Evolutionary conservation across 2,113 vertebrate species (phyloP), one percentile per base, ranked within the genome.

Genomic region (Cyphomyrus plagiostoma): DNA sequence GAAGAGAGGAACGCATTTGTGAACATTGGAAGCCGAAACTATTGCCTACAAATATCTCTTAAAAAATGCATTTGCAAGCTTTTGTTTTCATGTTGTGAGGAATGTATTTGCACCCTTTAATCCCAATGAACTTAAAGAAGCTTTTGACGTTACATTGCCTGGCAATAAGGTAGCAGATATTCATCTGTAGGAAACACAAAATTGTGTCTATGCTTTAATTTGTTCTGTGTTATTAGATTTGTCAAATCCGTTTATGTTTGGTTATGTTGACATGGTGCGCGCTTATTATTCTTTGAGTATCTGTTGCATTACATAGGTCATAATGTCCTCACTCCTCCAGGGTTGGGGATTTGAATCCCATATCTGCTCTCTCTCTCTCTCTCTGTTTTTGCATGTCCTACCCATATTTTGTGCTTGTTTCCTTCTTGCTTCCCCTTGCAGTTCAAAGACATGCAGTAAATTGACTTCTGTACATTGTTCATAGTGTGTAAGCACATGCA

Each of bases 101-200:
- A 91, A 90, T 91, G 91, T 85, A 82, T 93, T 94, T 88, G 53
- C 91, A 90, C 90, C 89, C 77, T 30, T 85, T 83, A 91, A 92
- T 90, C 93, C 92, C 91, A 92, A 95, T 95, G 93, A 94, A 95
- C 96, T 95, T 96, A 91, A 95, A 96, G 84, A 89, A 95, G 94
- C 62, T 91, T 89, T 90, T 92, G 91, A 91, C 90, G 90, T 93
- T 92, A 92, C 90, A 83, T 87, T 92, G 89, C 91, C 92, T 91
- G 82, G 88, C 89, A 90, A 92, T 90, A 90, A 92, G 92, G 90
- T 91, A 89, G 84, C 82, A 62, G 82, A 39, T 88, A 91, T 94
- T 95, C 91, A 94, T 94, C 93, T 91, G 91, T 89, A 92, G 93
- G 91, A 93, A 91, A 90, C 58, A 87, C 39, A 90, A 90, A 89